Base-by-base conservation (phyloP, 2,113 vertebrate genomes). In the Sander vitreus region DNA sequence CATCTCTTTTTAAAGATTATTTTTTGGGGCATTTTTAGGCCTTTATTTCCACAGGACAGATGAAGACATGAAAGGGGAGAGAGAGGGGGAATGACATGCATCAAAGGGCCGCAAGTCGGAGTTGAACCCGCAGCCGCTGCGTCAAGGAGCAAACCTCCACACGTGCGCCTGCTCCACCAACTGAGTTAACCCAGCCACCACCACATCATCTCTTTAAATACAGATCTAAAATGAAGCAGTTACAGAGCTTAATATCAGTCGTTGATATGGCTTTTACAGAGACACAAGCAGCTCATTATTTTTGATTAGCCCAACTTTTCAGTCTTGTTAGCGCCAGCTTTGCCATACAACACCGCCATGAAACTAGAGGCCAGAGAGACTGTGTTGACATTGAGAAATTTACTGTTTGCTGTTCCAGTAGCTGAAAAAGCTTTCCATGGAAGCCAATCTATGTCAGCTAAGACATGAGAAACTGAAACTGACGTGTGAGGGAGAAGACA, bases 401-500 rank as follows among this genome's bases (percentile, higher is more conserved):
- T 3, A 12, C 51, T 27, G 74, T 74, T 76, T 77, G 58, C 30
- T 57, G 39, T 53, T n/a, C 18, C 65, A 27, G 18, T 12, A 66
- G 47, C 47, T 47, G 62, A 48, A 70, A 39, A 80, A 77, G 21
- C 65, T 78, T 21, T 25, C 48, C 25, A 23, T 45, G 45, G 60
- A 70, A 67, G 63, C 23, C 6, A 15, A 13, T 54, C 18, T n/a
- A 16, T 47, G 64, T 73, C 80, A 59, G 80, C 27, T 5, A 58
- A 55, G 68, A 82, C 53, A 45, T 16, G 30, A 60, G 57, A 74
- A 51, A 60, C 71, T 53, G 73, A 62, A 68, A 59, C 69, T 45
- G 55, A 73, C 33, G 45, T n/a, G 76, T 60, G 72, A 66, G 71
- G 60, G 71, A 81, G 64, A 74, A 64, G 83, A 79, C 54, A 43